These are phyloP conservation scores for Macrocentrus cingulum DNA, from an alignment of 1,140 invertebrate genomes.

Conservation along the genomic window DNA sequence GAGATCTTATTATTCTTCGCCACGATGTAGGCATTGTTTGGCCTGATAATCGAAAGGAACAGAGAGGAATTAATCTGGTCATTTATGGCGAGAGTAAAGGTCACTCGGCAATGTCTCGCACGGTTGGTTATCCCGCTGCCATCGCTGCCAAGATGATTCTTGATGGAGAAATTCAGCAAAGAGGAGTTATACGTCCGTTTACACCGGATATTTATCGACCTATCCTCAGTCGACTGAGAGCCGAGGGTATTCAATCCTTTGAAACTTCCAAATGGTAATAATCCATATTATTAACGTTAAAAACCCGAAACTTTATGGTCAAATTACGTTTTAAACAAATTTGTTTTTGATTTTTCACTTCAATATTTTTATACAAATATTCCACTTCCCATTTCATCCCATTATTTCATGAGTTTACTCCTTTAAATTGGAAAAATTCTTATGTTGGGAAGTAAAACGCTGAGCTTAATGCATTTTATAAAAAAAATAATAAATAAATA, in stretches of 20 bases:
- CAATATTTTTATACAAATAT: no score
- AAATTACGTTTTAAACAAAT: no score
- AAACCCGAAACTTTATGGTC: no score
- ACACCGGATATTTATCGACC: slow-evolving; percentile 88
- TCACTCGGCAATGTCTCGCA: slow-evolving; percentile 96
- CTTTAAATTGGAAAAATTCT: no score
- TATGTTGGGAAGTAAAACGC: no score
- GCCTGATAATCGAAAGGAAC: slow-evolving; percentile 83
- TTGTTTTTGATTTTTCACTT: no score
- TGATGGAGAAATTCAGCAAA: slow-evolving; percentile 93
- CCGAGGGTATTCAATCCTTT: slow-evolving; percentile 82
- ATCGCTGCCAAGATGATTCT: slow-evolving; percentile 97
- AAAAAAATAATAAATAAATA: no score
- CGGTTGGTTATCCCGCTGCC: slow-evolving; percentile 93
- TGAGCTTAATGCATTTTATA: no score
- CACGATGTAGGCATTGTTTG: slow-evolving; percentile 92
- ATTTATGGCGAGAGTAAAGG: slow-evolving; percentile 84
- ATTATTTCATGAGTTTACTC: no score
- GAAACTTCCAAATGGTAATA: slow-evolving; percentile 65
- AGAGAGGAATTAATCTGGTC: slow-evolving; percentile 88
- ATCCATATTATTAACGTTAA: background rate
- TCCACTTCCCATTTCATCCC: no score
- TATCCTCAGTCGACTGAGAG: slow-evolving; percentile 78
- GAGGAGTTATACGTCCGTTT: slow-evolving; percentile 89
- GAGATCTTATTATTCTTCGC: slow-evolving; percentile 91